A percentile compares a stretch with the other conserved stretches of the same genome.
phyloP scores from a whole-genome alignment of 2,888 invertebrate species.

The Resseliella maxima region DNA sequence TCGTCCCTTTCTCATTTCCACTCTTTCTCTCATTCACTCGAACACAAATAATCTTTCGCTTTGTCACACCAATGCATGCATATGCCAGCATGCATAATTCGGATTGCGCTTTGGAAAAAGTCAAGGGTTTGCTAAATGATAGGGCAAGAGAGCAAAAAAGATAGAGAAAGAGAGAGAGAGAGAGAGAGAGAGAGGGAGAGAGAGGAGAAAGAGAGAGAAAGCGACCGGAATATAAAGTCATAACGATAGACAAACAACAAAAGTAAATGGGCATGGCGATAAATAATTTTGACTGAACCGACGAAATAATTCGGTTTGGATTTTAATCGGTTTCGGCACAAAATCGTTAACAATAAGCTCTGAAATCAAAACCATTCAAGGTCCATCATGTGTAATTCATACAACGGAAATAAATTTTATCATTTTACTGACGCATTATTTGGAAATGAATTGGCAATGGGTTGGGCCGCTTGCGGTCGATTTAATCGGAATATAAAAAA shows the following conservation, averaged over 20 bases:
- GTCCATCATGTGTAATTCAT: neutral
- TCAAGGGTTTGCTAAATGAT: neutral
- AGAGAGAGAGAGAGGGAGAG: neutral
- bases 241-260: neutral
- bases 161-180: neutral
- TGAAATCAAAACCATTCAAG: conserved; percentile 8
- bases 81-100: neutral
- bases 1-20: neutral
- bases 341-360: neutral
- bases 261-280: conserved; percentile 1
- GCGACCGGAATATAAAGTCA: neutral
- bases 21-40: no score
- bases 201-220: neutral
- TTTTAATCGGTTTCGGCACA: neutral
- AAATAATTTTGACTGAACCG: conserved; percentile 4
- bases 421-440: neutral
- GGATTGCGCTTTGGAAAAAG: neutral
- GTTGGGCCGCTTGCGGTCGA: neutral
- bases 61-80: neutral
- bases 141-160: no score
- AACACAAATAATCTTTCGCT: no score
- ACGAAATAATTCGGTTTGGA: neutral
- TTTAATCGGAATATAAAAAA: conserved; percentile 1
- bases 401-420: neutral
- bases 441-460: neutral